Base-by-base conservation (phyloP, 1,140 invertebrate genomes). In the Vollenhovia emeryi region DNA sequence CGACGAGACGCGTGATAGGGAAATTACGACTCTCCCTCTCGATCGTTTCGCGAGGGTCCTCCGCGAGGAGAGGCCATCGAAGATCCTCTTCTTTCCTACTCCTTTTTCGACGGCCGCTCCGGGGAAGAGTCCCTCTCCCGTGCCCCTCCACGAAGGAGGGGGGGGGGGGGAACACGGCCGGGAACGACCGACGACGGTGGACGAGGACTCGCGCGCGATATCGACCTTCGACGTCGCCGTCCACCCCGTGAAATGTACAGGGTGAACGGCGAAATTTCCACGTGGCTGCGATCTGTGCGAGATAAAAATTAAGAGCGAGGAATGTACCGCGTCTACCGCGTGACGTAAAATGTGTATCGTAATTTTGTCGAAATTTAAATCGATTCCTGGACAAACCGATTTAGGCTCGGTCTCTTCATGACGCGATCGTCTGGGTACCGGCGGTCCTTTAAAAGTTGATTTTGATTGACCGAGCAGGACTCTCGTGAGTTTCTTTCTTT, bases 161-260 rank as follows among this genome's bases (percentile, higher is more conserved):
- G n/a, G n/a, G n/a, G 52, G 6, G 52, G 59, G 33, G 84, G n/a
- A 27, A 86, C 33, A 21, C 9, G 13, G 30, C 43, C n/a, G 76
- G 80, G 66, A 84, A 62, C n/a, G n/a, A n/a, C n/a, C 52, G 52
- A 64, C 74, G 86, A 84, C 59, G 80, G 43, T 76, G 52, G 80
- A 21, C 69, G 55, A 45, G 30, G 71, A 59, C 15, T 75, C 73
- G 24, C 60, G 57, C 30, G 75, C 85, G 89, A 86, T 92, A 92
- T 92, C 90, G 91, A 92, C 87, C 90, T 89, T 85, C 85, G 80
- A 43, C 74, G 88, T 71, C 86, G 86, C 86, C 69, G 84, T 85
- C 78, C 90, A 86, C 60, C 74, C 89, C 87, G 76, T 85, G 74
- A 83, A 76, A 66, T 74, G 30, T 78, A 76, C 13, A 21, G 40